phyloP scores from a whole-genome alignment of 2,113 vertebrate species.

The Phycodurus eques region DNA sequence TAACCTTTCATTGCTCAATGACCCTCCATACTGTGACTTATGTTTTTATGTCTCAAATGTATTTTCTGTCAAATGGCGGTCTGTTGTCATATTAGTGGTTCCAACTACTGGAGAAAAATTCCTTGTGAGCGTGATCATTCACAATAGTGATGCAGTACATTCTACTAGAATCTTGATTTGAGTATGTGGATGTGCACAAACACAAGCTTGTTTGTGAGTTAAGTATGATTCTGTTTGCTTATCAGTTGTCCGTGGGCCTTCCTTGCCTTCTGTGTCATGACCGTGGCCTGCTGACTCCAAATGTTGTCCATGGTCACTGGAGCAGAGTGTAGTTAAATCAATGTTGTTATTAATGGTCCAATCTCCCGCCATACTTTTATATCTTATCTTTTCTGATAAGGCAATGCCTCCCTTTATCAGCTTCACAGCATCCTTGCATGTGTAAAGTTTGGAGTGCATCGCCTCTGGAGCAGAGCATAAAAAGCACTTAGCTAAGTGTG shows the following conservation, averaged over 20 bases:
- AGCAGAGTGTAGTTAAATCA: slow-evolving; percentile 48
- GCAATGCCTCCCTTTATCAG: slow-evolving; percentile 56
- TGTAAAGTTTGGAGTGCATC: slow-evolving; percentile 35
- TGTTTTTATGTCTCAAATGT: too few relatives aligned
- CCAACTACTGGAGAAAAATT: too few relatives aligned
- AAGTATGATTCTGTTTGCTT: neutral
- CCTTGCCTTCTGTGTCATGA: neutral
- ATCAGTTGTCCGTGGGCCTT: neutral
- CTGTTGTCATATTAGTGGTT: too few relatives aligned
- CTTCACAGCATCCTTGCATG: slow-evolving; percentile 46
- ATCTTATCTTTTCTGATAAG: slow-evolving; percentile 62
- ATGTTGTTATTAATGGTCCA: slow-evolving; percentile 61
- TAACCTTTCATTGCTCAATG: too few relatives aligned
- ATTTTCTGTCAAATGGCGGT: too few relatives aligned
- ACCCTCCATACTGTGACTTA: too few relatives aligned
- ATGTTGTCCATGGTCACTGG: slow-evolving; percentile 34
- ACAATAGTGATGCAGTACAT: slow-evolving; percentile 2
- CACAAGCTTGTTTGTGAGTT: neutral
- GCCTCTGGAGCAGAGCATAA: slow-evolving; percentile 11
- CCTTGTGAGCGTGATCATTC: neutral
- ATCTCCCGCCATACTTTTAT: slow-evolving; percentile 40
- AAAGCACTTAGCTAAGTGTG: slow-evolving; percentile 16
- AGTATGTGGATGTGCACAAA: too few relatives aligned
- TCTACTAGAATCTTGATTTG: neutral
- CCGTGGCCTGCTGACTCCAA: neutral